These are phyloP conservation scores for Heliocidaris tuberculata DNA, from an alignment of 35 echinoderm and acorn worm species.

Conservation along the genomic window DNA sequence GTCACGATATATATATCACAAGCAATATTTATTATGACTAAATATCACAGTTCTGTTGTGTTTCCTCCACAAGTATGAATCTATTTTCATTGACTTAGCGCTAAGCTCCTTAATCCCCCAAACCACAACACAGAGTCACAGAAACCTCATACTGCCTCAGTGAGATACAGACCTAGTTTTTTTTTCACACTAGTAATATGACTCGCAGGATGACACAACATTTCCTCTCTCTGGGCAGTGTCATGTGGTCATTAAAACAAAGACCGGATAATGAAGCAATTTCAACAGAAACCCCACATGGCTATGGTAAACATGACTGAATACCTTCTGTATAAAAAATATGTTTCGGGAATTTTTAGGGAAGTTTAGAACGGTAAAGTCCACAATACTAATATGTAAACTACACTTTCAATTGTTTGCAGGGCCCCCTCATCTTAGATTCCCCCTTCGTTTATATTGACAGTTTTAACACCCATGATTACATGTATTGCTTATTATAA, in stretches of 20 bases:
- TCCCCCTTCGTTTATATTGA: too few species aligned
- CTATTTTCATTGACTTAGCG: not conserved
- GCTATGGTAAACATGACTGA: not conserved
- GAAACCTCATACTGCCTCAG: not conserved
- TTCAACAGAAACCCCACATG: not conserved
- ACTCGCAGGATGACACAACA: not conserved
- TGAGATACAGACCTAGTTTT: not conserved
- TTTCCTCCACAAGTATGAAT: not conserved
- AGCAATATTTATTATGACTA: too few species aligned
- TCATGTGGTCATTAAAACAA: constrained; percentile 17
- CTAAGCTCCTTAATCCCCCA: not conserved
- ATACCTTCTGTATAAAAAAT: not conserved
- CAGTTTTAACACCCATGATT: too few species aligned
- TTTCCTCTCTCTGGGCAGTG: not conserved
- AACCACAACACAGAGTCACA: not conserved
- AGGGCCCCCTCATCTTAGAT: too few species aligned
- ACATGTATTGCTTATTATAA: too few species aligned
- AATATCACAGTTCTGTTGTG: not conserved
- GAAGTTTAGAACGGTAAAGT: too few species aligned
- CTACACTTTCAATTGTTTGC: too few species aligned
- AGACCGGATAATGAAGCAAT: not conserved
- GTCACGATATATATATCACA: too few species aligned
- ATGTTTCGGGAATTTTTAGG: too few species aligned
- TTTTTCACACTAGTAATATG: not conserved
- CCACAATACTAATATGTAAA: too few species aligned